Conservation (phyloP, 37 sponge, comb jelly and placozoan species). For the Beroe ovata region DNA sequence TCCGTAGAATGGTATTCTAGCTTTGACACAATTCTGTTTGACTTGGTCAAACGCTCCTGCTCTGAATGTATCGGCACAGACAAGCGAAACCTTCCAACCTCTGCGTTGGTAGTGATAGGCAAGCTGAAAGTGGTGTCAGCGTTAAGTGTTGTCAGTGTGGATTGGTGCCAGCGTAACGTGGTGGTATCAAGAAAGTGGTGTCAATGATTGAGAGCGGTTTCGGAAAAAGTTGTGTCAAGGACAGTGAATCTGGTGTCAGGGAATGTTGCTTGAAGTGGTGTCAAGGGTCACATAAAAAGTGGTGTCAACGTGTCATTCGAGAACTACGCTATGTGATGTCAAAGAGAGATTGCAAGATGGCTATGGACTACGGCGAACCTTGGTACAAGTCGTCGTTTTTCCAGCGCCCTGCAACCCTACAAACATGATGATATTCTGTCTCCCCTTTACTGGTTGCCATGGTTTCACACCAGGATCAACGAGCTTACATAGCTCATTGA, state of each 20-base stretch:
- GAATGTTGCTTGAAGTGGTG: not conserved
- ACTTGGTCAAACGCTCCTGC: constrained; percentile 98
- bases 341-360: too few relatives aligned
- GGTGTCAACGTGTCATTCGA: too few relatives aligned
- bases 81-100: constrained; percentile 92
- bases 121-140: too few relatives aligned
- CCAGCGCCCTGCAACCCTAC: constrained; percentile 97
- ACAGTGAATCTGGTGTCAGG: not conserved
- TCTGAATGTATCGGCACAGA: constrained; percentile 97
- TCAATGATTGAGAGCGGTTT: too few relatives aligned
- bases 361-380: too few relatives aligned
- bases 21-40: constrained; percentile 94
- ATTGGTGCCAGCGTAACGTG: not conserved
- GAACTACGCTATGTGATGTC: too few relatives aligned
- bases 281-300: too few relatives aligned
- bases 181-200: not conserved
- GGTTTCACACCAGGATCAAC: constrained; percentile 85
- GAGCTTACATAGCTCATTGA: constrained; percentile 91
- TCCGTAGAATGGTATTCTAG: constrained; percentile 92
- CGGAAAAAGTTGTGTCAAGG: too few relatives aligned
- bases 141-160: too few relatives aligned
- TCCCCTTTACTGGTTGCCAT: constrained; percentile 90
- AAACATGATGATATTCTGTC: constrained; percentile 94
- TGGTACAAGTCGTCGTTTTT: constrained; percentile 96
- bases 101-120: constrained; percentile 90